phyloP scores from a whole-genome alignment of 2,113 vertebrate genomes.

The Ramphastos sulfuratus region DNA sequence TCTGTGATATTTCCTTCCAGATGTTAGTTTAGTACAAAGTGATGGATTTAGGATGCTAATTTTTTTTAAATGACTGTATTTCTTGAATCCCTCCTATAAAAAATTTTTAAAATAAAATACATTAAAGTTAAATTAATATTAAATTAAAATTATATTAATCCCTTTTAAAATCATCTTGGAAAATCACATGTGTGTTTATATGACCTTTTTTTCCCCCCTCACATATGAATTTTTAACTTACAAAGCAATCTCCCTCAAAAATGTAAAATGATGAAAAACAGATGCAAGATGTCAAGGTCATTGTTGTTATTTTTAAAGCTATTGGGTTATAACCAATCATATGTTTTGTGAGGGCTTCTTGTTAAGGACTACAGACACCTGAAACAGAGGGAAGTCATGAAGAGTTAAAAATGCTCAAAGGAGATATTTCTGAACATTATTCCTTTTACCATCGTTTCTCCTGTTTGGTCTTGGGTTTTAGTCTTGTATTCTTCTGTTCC shows the following conservation, averaged over 20 bases:
- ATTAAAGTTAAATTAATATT: not conserved
- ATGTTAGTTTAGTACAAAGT: not conserved
- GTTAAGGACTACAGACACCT: not conserved
- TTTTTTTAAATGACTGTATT: not conserved
- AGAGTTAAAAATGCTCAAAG: not conserved
- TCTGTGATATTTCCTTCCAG: too few species aligned
- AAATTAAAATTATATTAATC: not conserved
- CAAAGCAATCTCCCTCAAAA: not conserved
- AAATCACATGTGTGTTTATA: fast-evolving
- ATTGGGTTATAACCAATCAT: not conserved
- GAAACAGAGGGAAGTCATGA: not conserved
- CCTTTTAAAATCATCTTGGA: not conserved
- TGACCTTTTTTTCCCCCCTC: not conserved
- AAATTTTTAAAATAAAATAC: not conserved
- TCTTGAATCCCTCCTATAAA: not conserved
- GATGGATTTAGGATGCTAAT: not conserved
- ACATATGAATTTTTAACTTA: not conserved
- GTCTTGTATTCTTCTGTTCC: not conserved
- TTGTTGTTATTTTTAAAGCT: not conserved
- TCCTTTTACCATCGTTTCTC: not conserved
- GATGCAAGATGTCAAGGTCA: not conserved
- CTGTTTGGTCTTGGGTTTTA: not conserved
- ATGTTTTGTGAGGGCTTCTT: not conserved
- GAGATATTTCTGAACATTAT: not conserved
- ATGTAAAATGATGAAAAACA: not conserved